Conservation (phyloP, 2,113 vertebrate species). For the Oreotragus oreotragus region DNA sequence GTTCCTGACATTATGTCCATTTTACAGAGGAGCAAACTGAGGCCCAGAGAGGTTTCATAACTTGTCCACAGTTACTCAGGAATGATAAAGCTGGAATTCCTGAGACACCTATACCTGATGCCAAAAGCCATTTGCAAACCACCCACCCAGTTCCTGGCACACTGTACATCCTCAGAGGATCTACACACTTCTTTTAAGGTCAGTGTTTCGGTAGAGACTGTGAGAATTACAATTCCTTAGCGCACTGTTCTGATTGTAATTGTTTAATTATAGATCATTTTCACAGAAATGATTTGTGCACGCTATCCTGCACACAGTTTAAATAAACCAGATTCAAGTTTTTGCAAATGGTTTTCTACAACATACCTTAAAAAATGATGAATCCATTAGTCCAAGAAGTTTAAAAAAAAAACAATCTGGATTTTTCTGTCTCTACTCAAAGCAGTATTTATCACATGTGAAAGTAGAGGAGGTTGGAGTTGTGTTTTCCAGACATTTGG, state of each 20-base stretch:
- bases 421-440: conserved; percentile 5
- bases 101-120: neutral
- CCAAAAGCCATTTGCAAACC: neutral
- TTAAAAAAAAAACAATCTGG: neutral
- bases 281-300: neutral
- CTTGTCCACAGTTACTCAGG: neutral
- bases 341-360: neutral
- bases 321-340: neutral
- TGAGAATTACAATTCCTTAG: neutral
- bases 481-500: neutral
- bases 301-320: neutral
- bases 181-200: neutral
- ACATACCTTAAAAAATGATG: neutral
- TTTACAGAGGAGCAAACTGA: neutral
- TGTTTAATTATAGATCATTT: neutral
- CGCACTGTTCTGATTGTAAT: neutral
- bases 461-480: neutral
- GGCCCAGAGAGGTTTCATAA: neutral
- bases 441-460: neutral
- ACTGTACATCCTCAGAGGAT: neutral
- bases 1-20: neutral
- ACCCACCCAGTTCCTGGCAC: neutral
- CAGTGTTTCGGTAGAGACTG: neutral
- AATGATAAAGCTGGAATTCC: neutral
- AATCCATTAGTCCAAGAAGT: neutral